Conservation (phyloP, 2,113 vertebrate genomes). For the Recurvirostra avosetta region DNA sequence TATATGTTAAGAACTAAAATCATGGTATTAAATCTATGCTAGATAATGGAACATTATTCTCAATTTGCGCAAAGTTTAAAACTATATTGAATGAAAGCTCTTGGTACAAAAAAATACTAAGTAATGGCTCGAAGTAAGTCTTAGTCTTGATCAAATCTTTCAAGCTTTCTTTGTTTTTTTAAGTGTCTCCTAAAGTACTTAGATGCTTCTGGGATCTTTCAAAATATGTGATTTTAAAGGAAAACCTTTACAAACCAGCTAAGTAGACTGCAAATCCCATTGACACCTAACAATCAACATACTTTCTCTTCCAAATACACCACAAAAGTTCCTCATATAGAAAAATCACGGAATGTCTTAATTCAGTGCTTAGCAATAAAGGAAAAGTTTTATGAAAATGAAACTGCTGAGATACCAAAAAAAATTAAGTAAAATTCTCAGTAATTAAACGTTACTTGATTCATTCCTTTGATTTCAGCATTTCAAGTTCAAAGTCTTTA, state of each 20-base stretch:
- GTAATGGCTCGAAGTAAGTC: neutral
- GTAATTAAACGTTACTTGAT: neutral
- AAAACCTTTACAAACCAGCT: neutral
- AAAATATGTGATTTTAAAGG: neutral
- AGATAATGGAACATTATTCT: neutral
- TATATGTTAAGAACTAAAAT: neutral
- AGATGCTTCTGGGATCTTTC: neutral
- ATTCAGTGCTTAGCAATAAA: neutral
- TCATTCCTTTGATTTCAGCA: neutral
- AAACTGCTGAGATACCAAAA: neutral
- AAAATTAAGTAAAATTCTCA: neutral
- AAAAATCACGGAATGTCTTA: neutral
- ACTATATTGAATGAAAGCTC: neutral
- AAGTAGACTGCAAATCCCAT: neutral
- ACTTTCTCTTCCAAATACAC: neutral
- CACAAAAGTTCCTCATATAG: neutral
- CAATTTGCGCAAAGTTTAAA: neutral
- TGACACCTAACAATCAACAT: neutral
- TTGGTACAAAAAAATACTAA: neutral
- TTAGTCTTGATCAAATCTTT: neutral
- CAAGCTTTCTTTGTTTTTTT: neutral
- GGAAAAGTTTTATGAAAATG: neutral
- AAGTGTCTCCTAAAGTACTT: neutral
- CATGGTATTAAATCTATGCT: neutral
- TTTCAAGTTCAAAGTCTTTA: neutral